Conservation (phyloP, 1,140 invertebrate genomes). For the Hormaphis cornu region DNA sequence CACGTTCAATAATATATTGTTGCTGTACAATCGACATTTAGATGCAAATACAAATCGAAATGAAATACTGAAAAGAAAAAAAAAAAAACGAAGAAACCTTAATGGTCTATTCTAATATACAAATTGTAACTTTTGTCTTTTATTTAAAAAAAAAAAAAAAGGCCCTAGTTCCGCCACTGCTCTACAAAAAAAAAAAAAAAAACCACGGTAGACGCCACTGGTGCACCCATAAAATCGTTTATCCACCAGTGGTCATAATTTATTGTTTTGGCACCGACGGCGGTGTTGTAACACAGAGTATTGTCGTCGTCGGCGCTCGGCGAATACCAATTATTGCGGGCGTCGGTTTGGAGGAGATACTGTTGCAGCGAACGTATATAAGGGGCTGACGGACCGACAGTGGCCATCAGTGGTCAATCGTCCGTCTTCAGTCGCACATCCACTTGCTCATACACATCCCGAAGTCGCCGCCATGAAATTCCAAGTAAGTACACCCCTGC, state of each 20-base stretch:
- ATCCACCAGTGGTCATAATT: background rate
- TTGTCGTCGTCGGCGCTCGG: background rate
- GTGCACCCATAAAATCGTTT: background rate
- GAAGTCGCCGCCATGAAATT: background rate
- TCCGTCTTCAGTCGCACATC: background rate
- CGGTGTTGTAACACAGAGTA: background rate
- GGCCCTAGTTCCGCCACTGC: no score
- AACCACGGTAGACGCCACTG: no score
- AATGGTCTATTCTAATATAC: no score
- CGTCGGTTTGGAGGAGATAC: no score
- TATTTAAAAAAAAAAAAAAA: no score
- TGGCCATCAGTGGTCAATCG: background rate
- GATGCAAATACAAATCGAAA: no score
- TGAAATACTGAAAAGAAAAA: no score
- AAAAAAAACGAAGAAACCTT: no score
- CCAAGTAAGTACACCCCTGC: constrained; percentile 11
- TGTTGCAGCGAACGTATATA: background rate
- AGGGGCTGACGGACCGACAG: background rate
- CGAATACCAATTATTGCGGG: background rate
- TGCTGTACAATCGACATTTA: no score
- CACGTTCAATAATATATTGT: no score
- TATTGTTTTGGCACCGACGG: background rate
- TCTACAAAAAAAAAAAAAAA: background rate
- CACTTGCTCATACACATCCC: no score
- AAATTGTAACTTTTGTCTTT: no score